Conservation (phyloP, 2,113 vertebrate genomes). For the Rhegmatorhina hoffmannsi region DNA sequence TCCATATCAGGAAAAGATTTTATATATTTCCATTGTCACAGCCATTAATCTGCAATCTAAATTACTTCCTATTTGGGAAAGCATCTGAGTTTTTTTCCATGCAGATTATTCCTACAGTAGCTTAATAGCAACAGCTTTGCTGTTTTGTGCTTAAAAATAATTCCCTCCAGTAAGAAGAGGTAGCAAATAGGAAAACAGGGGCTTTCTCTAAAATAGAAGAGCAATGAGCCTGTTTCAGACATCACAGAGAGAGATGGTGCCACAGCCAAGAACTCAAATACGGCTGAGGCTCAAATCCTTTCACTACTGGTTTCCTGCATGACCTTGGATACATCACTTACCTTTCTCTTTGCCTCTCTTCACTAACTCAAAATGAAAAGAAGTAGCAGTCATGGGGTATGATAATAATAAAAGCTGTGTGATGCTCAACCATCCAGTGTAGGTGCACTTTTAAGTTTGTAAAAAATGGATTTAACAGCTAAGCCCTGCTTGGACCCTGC, state of each 20-base stretch:
- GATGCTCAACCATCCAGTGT: background rate
- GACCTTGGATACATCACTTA: background rate
- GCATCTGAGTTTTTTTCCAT: slow-evolving; percentile 2
- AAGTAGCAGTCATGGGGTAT: background rate
- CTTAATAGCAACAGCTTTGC: background rate
- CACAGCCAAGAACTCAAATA: background rate
- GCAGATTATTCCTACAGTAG: slow-evolving; percentile 21
- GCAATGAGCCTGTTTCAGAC: background rate
- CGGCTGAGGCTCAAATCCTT: background rate
- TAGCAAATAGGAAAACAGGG: slow-evolving; percentile 1
- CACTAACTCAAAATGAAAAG: background rate
- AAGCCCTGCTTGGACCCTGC: background rate
- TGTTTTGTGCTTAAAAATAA: slow-evolving; percentile 11
- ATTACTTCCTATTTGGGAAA: slow-evolving; percentile 62
- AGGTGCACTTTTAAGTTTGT: background rate
- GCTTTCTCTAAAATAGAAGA: background rate
- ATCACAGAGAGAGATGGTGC: background rate
- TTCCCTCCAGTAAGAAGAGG: background rate
- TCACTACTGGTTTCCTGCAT: background rate
- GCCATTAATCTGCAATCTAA: slow-evolving; percentile 64
- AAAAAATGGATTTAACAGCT: background rate
- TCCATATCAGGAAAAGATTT: slow-evolving; percentile 2
- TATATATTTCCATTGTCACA: slow-evolving; percentile 50
- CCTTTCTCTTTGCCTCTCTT: background rate
- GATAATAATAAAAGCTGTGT: background rate